Percentiles rank a stretch among this genome's conserved stretches.
Evolutionary conservation across 2,888 invertebrate species (phyloP).

Genomic region (Tortricodes alternella): DNA sequence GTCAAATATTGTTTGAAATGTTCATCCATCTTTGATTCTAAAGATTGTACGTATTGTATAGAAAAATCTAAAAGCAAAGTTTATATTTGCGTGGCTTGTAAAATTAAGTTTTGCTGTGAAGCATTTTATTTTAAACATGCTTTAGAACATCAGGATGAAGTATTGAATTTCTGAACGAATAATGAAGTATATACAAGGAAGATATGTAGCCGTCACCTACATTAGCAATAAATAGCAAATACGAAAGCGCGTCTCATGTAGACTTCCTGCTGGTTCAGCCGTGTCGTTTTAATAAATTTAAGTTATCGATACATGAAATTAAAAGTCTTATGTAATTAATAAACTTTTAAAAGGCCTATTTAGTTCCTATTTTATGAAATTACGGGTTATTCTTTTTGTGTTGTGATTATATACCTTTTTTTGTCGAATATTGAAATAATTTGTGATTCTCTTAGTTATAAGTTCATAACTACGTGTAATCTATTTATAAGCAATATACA

Average conservation of each 20-base stretch:
- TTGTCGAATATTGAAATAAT: not conserved
- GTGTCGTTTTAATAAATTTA: no score
- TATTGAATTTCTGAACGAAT: no score
- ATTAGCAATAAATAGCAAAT: no score
- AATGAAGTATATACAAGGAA: no score
- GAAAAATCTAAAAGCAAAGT: conserved; percentile 26
- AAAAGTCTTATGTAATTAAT: not conserved
- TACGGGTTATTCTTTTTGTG: not conserved
- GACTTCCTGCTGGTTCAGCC: no score
- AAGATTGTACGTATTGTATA: conserved; percentile 47
- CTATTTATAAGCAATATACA: not conserved
- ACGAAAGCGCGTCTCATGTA: no score
- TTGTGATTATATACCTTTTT: not conserved
- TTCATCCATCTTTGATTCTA: conserved; percentile 51
- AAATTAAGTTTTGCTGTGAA: conserved; percentile 15
- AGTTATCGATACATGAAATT: no score
- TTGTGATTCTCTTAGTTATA: no score
- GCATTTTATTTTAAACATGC: not conserved
- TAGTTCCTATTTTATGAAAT: not conserved
- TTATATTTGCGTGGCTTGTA: not conserved
- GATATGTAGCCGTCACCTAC: no score
- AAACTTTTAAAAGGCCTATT: no score
- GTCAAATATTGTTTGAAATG: conserved; percentile 54
- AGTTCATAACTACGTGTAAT: not conserved
- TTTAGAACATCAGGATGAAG: not conserved